Percentiles rank a stretch among this genome's conserved stretches.
phyloP scores from a whole-genome alignment of 2,113 vertebrate species.

The Bucco capensis region DNA sequence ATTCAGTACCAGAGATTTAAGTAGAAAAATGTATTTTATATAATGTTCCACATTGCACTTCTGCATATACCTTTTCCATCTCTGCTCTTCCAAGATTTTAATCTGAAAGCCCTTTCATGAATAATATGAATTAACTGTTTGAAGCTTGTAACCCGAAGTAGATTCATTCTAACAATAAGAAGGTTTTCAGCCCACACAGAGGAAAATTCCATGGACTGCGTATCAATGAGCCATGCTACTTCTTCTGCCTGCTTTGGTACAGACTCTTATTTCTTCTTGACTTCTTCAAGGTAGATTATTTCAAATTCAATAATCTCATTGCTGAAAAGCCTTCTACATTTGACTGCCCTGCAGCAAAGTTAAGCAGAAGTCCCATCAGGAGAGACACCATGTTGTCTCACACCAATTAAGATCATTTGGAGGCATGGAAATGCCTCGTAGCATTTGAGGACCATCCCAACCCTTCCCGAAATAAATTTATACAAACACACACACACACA shows the following conservation, averaged over 20 bases:
- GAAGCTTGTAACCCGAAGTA: conserved; percentile 2
- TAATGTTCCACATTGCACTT: not conserved
- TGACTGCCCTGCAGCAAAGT: not conserved
- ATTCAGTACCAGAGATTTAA: not conserved
- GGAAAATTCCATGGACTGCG: conserved; percentile 38
- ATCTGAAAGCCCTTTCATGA: conserved; percentile 12
- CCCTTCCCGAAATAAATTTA: not conserved
- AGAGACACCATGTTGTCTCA: not conserved
- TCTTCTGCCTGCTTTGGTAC: conserved; percentile 9
- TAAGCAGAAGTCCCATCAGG: not conserved
- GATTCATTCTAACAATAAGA: conserved; percentile 44
- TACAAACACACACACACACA: fast-evolving
- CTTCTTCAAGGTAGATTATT: not conserved
- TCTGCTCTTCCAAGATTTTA: not conserved
- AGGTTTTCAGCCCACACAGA: conserved; percentile 50
- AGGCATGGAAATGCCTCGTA: not conserved
- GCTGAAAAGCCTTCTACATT: not conserved
- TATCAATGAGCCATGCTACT: conserved; percentile 46
- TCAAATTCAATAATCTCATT: not conserved
- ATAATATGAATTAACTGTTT: conserved; percentile 50
- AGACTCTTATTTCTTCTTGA: not conserved
- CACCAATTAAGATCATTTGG: not conserved
- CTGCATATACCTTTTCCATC: not conserved
- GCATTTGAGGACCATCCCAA: not conserved
- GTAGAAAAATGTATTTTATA: not conserved